Conservation (phyloP, 2,797 vertebrate genomes). For the Lutjanus argentimaculatus region DNA sequence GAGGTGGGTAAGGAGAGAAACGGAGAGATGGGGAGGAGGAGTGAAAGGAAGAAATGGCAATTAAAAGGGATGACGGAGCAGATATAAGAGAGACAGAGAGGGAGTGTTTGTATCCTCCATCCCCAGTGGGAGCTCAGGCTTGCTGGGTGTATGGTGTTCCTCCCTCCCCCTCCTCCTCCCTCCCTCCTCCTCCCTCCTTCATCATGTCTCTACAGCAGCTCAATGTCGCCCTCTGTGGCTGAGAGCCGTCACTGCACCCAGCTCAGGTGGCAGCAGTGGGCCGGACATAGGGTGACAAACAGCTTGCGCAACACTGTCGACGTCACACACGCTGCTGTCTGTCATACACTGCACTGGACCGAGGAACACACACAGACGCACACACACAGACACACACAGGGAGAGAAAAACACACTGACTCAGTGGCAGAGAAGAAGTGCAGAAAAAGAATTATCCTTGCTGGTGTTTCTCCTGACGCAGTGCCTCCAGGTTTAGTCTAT, state of each 20-base stretch:
- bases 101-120: constrained; percentile 40
- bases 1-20: not conserved
- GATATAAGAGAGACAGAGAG: constrained; percentile 27
- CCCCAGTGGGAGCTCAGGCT: constrained; percentile 43
- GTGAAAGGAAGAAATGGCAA: constrained; percentile 1
- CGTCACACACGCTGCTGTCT: constrained; percentile 57
- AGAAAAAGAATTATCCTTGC: constrained; percentile 48
- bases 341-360: constrained; percentile 50
- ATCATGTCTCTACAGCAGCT: constrained; percentile 6
- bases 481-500: constrained; percentile 64
- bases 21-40: not conserved
- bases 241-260: constrained; percentile 34
- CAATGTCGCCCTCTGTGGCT: constrained; percentile 49
- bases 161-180: not conserved
- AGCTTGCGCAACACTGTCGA: constrained; percentile 80
- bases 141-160: constrained; percentile 37
- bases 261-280: constrained; percentile 55
- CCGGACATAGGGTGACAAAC: constrained; percentile 72
- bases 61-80: constrained; percentile 47
- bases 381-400: not conserved
- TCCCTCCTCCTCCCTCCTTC: no score
- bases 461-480: constrained; percentile 59
- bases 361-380: constrained; percentile 34
- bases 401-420: constrained; percentile 33
- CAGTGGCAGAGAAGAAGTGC: constrained; percentile 38